A percentile compares a stretch with the other conserved stretches of the same genome.
phyloP scores from a whole-genome alignment of 2,888 invertebrate genomes.

The Sesia apiformis region DNA sequence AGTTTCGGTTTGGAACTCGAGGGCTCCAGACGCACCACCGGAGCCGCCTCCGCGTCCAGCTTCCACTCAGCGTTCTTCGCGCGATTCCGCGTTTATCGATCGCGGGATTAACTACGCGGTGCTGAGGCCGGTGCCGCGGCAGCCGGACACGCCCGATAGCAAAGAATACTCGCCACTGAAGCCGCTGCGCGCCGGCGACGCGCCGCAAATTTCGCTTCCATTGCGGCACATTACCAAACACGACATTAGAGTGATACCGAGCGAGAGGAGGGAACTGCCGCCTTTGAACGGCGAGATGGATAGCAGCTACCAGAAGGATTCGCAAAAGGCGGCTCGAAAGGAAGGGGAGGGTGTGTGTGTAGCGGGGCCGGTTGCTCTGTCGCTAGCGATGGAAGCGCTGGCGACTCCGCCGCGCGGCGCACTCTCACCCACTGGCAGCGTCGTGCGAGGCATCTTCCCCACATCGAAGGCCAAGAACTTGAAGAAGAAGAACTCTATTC shows the following conservation, averaged over 20 bases:
- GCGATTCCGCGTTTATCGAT: constrained; percentile 3
- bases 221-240: constrained; percentile 51
- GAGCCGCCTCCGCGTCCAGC: constrained; percentile 33
- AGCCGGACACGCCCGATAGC: constrained; percentile 5
- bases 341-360: neutral
- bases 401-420: constrained; percentile 22
- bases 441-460: constrained; percentile 73
- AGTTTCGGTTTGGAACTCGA: constrained; percentile 1
- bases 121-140: constrained; percentile 22
- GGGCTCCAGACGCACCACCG: constrained; percentile 15
- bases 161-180: constrained; percentile 19
- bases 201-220: constrained; percentile 37
- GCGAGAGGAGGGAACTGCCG: constrained; percentile 36
- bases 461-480: constrained; percentile 75
- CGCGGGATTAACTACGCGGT: constrained; percentile 10
- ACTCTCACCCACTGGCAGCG: constrained; percentile 58
- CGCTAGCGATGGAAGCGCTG: constrained; percentile 22
- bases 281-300: neutral
- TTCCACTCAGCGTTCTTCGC: constrained; percentile 13
- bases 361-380: neutral
- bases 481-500: constrained; percentile 83
- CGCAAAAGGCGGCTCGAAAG: constrained; percentile 25
- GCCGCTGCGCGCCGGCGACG: constrained; percentile 27
- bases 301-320: constrained; percentile 9
- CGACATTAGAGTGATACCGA: constrained; percentile 47